Conservation (phyloP, 2,888 invertebrate genomes). For the Epistrophe eligans region DNA sequence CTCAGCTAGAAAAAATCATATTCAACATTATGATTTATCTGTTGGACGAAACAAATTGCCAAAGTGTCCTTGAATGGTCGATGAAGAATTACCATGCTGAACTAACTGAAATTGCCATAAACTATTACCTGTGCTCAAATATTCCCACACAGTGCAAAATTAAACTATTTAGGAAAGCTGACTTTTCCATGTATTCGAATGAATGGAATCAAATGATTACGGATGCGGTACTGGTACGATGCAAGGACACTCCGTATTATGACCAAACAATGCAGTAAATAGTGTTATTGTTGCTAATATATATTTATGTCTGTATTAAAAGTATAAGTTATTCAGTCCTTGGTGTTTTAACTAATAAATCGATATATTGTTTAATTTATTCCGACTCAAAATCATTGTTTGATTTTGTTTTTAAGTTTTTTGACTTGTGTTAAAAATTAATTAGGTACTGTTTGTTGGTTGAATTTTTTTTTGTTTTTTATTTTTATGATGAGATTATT, state of each 20-base stretch:
- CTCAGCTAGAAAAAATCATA: slow-evolving; percentile 80
- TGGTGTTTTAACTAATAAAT: slow-evolving; percentile 25
- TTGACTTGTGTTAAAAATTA: neutral
- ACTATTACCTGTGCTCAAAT: slow-evolving; percentile 82
- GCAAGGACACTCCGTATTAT: slow-evolving; percentile 75
- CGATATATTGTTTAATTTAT: slow-evolving; percentile 5
- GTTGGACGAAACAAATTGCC: slow-evolving; percentile 81
- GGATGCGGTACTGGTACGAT: slow-evolving; percentile 82
- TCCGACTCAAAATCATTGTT: neutral
- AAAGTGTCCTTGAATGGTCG: slow-evolving; percentile 83
- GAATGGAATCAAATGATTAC: slow-evolving; percentile 83
- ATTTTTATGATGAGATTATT: neutral
- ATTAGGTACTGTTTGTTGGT: neutral
- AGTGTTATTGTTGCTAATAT: neutral
- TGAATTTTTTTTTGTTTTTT: neutral
- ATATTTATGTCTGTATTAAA: neutral
- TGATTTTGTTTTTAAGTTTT: neutral
- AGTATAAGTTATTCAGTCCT: neutral
- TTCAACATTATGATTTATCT: slow-evolving; percentile 80
- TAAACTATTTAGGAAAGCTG: slow-evolving; percentile 81
- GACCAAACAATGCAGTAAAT: slow-evolving; percentile 55
- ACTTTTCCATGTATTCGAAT: slow-evolving; percentile 81
- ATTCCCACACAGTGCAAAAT: slow-evolving; percentile 80
- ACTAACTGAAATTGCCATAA: slow-evolving; percentile 82
- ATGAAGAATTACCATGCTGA: slow-evolving; percentile 83